Evolutionary conservation across 2,888 invertebrate species (phyloP), one percentile per base, ranked within the genome.

Genomic region (Thumatha senex): DNA sequence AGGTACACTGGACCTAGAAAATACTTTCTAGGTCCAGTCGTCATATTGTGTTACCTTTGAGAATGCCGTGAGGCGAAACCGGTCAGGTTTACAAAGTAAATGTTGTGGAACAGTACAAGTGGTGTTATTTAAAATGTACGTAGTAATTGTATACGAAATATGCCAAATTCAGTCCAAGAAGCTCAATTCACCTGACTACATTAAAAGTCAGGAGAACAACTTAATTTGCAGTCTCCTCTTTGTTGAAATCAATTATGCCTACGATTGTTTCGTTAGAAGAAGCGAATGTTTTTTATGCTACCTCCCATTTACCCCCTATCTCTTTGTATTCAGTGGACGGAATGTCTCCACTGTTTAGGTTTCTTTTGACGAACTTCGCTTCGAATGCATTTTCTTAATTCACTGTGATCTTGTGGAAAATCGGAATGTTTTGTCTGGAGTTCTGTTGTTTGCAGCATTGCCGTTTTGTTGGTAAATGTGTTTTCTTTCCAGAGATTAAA

Each of bases 231-330:
- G 85, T 80, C 79, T 70, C 68, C 74, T 81, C 82, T 77, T 82
- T 84, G 81, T 86, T 88, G 81, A 88, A 90, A 89, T 89, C 89
- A 90, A 90, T 90, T 89, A 89, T 89, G 86, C 82, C 68, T 75
- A 86, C 87, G 80, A 89, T 90, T 89, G 89, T 89, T 90, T 90
- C 89, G 89, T 89, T 89, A 88, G 84, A 81, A 72, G 82, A 75
- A 81, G 82, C 84, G 78, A 85, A 84, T 84, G 82, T 84, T 87
- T 88, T 86, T 84, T 84, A 76, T 76, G 70, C 52, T 34, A 35
- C 40, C 52, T 40, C 55, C 48, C 51, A 51, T 33, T 36, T 50
- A 51, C 4, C 29, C 44, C 30, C 24, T 15, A 9, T 61, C 51
- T 65, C 82, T 89, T 86, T 86, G 86, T 90, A 90, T 90, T 89